A percentile compares a stretch with the other conserved stretches of the same genome.
These are phyloP conservation scores for Nephrotoma flavescens DNA, from an alignment of 2,888 invertebrate species.

Conservation along the genomic window DNA sequence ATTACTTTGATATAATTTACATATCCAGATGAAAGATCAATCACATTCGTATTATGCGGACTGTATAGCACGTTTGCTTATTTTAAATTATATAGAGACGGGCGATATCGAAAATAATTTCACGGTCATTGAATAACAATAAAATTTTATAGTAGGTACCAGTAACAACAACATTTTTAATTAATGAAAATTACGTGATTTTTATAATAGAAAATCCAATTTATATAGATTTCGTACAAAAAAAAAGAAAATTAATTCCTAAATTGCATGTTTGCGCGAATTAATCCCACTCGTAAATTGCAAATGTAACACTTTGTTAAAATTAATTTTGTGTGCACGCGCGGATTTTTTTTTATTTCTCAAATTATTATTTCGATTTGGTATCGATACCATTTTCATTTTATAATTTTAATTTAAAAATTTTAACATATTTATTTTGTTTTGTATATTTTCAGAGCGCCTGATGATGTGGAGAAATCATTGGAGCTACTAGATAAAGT, in stretches of 20 bases:
- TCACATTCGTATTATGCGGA: not conserved
- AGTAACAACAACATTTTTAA: not conserved
- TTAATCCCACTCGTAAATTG: not conserved
- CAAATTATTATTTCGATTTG: not conserved
- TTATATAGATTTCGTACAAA: too few relatives aligned
- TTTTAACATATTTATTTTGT: not conserved
- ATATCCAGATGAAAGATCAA: not conserved
- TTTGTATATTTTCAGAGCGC: slow-evolving; percentile 41
- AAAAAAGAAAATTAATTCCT: not conserved
- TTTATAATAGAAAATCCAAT: not conserved
- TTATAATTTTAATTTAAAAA: not conserved
- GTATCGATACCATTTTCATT: not conserved
- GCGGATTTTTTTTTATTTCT: not conserved
- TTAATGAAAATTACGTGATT: not conserved
- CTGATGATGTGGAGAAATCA: slow-evolving; percentile 74
- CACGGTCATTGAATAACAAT: not conserved
- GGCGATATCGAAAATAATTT: not conserved
- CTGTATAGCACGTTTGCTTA: not conserved
- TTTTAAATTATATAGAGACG: not conserved
- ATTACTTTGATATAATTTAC: not conserved
- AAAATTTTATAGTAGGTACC: not conserved
- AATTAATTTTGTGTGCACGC: not conserved
- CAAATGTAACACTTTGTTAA: not conserved
- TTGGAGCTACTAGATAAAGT: slow-evolving; percentile 79
- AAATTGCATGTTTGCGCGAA: not conserved